phyloP scores from a whole-genome alignment of 2,888 invertebrate genomes.

The Nemurella pictetii region DNA sequence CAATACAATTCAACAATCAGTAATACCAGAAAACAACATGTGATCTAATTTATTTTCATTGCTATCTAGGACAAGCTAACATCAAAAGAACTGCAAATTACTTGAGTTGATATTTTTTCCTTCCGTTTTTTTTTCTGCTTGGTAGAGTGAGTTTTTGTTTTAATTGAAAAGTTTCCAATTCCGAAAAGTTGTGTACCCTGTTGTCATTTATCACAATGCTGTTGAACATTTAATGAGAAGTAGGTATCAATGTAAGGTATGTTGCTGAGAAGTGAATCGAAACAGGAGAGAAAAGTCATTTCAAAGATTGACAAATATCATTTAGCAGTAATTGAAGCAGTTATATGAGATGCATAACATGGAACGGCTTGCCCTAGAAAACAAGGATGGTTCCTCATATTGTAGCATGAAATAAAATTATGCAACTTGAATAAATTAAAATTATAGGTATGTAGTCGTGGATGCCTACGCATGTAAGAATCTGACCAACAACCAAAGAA shows the following conservation, averaged over 20 bases:
- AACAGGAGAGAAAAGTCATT: neutral
- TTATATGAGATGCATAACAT: neutral
- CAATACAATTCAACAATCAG: conserved; percentile 18
- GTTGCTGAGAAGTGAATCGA: neutral
- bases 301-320: conserved; percentile 6
- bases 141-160: neutral
- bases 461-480: conserved; percentile 21
- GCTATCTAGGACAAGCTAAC: conserved; percentile 27
- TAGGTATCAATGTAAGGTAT: neutral
- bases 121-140: neutral
- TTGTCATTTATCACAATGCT: neutral
- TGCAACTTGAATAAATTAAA: conserved; percentile 14
- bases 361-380: conserved; percentile 22
- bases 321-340: neutral
- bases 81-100: conserved; percentile 11
- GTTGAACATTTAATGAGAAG: neutral
- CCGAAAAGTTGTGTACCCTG: neutral
- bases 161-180: neutral
- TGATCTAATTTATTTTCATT: conserved; percentile 11
- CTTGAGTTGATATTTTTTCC: neutral
- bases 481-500: conserved; percentile 41
- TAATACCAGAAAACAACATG: neutral
- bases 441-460: conserved; percentile 9
- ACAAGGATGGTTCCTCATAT: conserved; percentile 18
- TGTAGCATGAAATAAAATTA: conserved; percentile 13